phyloP scores from a whole-genome alignment of 2,888 invertebrate genomes.

The Sphaerophoria taeniata region DNA sequence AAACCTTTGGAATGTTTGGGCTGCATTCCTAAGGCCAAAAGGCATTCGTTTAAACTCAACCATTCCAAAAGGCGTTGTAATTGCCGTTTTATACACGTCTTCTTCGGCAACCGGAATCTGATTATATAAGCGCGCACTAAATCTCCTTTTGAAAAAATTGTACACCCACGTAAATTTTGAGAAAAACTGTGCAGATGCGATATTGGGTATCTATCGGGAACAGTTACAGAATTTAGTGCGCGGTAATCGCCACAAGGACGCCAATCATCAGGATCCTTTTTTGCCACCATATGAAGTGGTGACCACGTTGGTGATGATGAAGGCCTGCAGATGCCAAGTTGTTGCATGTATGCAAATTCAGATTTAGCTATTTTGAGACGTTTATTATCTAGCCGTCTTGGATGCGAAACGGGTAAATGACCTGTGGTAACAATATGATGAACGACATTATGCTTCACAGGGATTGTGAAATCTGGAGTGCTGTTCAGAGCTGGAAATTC shows the following conservation, averaged over 20 bases:
- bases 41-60: no score
- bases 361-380: neutral
- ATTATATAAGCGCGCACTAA: neutral
- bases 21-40: no score
- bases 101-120: no score
- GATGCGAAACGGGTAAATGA: neutral
- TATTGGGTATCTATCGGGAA: neutral
- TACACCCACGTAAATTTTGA: neutral
- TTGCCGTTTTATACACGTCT: neutral
- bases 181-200: neutral
- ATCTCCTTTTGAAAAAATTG: neutral
- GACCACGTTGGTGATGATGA: no score
- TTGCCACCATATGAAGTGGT: no score
- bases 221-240: neutral
- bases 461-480: neutral
- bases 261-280: no score
- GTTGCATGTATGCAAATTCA: neutral
- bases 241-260: neutral
- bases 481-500: neutral
- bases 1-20: no score
- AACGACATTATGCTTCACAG: neutral
- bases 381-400: neutral
- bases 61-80: no score
- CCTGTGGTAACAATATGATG: neutral
- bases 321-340: no score